phyloP scores from a whole-genome alignment of 2,113 vertebrate genomes.

The Hassar affinis region DNA sequence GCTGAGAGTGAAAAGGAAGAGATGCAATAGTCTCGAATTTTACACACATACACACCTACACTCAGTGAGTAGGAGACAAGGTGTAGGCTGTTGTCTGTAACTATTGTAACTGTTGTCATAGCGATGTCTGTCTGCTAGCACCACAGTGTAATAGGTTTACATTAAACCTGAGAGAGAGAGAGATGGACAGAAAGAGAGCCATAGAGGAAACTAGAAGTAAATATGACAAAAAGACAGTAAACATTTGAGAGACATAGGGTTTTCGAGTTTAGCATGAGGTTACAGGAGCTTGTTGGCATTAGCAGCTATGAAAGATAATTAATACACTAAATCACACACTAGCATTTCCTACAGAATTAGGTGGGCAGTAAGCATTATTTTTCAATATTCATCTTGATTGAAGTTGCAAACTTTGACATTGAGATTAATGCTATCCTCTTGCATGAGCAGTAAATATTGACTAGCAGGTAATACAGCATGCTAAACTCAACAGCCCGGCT shows the following conservation, averaged over 20 bases:
- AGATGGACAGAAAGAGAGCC: background rate
- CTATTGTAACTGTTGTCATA: conserved; percentile 49
- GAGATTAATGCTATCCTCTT: too few species aligned
- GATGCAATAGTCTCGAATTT: background rate
- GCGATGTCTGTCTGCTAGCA: conserved; percentile 38
- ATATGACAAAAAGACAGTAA: background rate
- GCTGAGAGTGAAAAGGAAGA: background rate
- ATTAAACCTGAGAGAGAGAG: conserved; percentile 22
- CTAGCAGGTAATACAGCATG: too few species aligned
- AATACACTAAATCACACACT: background rate
- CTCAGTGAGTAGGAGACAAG: conserved; percentile 32
- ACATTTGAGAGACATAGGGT: background rate
- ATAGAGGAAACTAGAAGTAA: background rate
- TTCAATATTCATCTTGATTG: too few species aligned
- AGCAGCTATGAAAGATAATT: background rate
- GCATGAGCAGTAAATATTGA: too few species aligned
- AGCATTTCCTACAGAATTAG: too few species aligned
- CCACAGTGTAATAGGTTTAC: conserved; percentile 44
- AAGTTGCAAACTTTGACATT: too few species aligned
- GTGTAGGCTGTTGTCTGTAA: conserved; percentile 37
- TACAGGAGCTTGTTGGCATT: background rate
- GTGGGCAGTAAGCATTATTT: too few species aligned
- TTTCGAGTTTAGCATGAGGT: background rate
- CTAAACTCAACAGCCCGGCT: too few species aligned
- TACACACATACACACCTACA: conserved; percentile 2